A percentile compares a stretch with the other conserved stretches of the same genome.
These are phyloP conservation scores for Dicycla oo DNA, from an alignment of 2,888 invertebrate genomes.

Conservation along the genomic window DNA sequence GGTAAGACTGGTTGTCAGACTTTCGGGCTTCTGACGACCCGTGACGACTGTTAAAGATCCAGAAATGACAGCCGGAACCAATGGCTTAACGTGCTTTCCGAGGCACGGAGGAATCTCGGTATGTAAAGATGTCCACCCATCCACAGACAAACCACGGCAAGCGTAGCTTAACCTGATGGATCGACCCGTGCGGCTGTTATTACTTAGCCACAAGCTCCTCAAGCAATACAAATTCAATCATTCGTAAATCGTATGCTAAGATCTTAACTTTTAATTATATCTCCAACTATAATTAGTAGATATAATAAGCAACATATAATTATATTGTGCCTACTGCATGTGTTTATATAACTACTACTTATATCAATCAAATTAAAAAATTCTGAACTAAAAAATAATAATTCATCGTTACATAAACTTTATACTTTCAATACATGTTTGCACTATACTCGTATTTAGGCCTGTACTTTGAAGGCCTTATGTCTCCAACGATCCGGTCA, in stretches of 20 bases:
- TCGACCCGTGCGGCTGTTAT: no score
- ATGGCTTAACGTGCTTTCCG: no score
- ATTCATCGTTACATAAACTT: slow-evolving; percentile 28
- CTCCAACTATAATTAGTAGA: background rate
- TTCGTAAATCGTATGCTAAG: background rate
- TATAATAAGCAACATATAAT: background rate
- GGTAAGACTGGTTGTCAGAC: no score
- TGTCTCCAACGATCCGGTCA: slow-evolving; percentile 12
- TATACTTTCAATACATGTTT: slow-evolving; percentile 21
- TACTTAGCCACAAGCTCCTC: no score
- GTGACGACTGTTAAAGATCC: no score
- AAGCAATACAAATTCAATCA: background rate
- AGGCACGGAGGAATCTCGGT: no score
- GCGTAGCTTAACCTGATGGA: no score
- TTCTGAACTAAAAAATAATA: slow-evolving; percentile 18
- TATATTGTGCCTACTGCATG: background rate
- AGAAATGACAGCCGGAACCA: no score
- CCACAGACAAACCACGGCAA: no score
- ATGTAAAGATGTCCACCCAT: no score
- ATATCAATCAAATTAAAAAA: slow-evolving; percentile 35
- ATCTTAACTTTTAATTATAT: slow-evolving; percentile 18
- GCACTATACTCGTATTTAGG: slow-evolving; percentile 12
- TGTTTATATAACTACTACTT: background rate
- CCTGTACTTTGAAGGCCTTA: slow-evolving; percentile 8
- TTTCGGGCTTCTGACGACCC: no score